Conservation (phyloP, 2,797 vertebrate genomes). For the Bufotes viridis region DNA sequence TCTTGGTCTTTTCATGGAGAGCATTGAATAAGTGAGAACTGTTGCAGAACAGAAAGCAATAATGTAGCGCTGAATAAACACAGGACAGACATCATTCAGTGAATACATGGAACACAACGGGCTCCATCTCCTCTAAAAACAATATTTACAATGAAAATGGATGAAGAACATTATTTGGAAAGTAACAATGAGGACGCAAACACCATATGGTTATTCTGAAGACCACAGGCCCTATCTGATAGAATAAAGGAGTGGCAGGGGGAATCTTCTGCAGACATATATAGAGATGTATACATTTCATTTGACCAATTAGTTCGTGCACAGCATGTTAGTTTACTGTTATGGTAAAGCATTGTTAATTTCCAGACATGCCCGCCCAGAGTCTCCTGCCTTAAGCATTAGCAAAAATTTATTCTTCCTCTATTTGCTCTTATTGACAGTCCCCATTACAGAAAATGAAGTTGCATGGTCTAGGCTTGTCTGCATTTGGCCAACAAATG, state of each 20-base stretch:
- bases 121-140: constrained; percentile 15
- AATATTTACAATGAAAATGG: constrained; percentile 37
- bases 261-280: background rate
- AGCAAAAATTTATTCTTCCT: background rate
- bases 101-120: background rate
- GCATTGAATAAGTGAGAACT: constrained; percentile 28
- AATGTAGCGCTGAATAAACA: constrained; percentile 43
- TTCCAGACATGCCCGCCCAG: background rate
- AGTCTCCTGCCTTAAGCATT: background rate
- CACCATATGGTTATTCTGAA: constrained; percentile 11
- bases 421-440: background rate
- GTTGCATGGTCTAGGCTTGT: too few relatives aligned
- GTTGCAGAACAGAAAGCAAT: constrained; percentile 35
- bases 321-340: background rate
- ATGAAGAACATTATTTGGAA: constrained; percentile 30
- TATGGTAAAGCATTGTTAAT: background rate
- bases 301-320: background rate
- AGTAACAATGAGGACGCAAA: constrained; percentile 25
- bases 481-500: too few relatives aligned
- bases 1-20: constrained; percentile 27
- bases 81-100: constrained; percentile 24
- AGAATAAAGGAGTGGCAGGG: background rate
- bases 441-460: background rate
- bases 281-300: background rate
- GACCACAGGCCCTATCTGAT: background rate